Evolutionary conservation across 2,888 invertebrate genomes (phyloP).

Genomic region (Tipula vernalis): DNA sequence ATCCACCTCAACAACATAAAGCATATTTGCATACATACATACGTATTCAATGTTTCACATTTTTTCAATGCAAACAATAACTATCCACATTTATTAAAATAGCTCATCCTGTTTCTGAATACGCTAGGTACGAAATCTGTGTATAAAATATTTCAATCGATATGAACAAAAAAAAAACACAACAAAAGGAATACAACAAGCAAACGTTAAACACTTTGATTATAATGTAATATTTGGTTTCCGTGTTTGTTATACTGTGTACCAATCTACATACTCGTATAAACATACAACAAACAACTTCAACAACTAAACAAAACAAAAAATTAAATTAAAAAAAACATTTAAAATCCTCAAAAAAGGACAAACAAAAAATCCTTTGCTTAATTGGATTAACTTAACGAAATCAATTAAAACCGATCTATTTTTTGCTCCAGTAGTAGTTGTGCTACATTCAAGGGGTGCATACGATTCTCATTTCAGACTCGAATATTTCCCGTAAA

Average conservation of each 20-base stretch:
- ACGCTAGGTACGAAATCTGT: neutral
- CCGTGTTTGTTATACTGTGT: neutral
- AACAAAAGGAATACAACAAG: neutral
- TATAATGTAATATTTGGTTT: neutral
- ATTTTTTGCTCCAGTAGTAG: neutral
- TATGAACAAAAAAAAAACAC: neutral
- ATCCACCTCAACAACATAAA: neutral
- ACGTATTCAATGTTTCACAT: neutral
- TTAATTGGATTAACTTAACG: slow-evolving; percentile 4
- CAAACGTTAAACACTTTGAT: neutral
- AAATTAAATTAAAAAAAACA: neutral
- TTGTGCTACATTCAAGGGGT: neutral
- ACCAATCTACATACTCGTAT: neutral
- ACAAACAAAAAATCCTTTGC: neutral
- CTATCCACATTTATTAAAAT: neutral
- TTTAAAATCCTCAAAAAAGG: neutral
- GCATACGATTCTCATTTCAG: neutral
- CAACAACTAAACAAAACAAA: neutral
- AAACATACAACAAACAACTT: neutral
- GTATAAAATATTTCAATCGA: neutral
- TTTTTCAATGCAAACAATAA: neutral
- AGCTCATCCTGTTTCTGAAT: neutral
- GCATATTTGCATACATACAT: neutral
- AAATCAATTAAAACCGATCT: neutral
- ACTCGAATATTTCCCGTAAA: neutral